Evolutionary conservation across 2,888 invertebrate genomes (phyloP).

Genomic region (Heliconius ismenius): DNA sequence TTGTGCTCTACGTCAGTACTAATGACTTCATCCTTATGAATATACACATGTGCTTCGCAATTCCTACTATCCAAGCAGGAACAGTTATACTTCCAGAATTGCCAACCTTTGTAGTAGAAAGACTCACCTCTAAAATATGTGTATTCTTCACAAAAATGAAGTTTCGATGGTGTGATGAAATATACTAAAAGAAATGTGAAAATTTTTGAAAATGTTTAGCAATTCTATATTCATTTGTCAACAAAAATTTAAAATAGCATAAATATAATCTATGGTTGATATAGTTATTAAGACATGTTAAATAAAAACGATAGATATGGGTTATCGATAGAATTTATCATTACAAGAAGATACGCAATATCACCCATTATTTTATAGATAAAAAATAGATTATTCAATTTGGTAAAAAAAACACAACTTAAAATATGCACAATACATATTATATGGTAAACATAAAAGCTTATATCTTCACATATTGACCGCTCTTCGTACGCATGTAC

Average conservation of each 20-base stretch:
- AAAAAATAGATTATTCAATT: background rate
- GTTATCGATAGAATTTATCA: background rate
- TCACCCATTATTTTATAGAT: background rate
- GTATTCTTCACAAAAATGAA: conserved; percentile 48
- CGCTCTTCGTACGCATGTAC: conserved; percentile 36
- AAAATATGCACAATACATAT: background rate
- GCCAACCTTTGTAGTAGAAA: conserved; percentile 42
- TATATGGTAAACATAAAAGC: background rate
- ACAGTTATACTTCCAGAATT: conserved; percentile 48
- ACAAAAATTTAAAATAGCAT: too few species aligned
- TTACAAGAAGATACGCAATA: background rate
- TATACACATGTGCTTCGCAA: conserved; percentile 50
- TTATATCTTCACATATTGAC: conserved; percentile 38
- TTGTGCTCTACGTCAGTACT: conserved; percentile 46
- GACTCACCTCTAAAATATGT: conserved; percentile 46
- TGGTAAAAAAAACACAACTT: background rate
- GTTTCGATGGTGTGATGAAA: conserved; percentile 41
- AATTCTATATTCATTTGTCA: background rate
- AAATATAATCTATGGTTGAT: too few species aligned
- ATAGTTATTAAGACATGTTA: too few species aligned
- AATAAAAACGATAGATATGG: background rate
- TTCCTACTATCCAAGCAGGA: conserved; percentile 46
- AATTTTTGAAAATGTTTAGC: background rate
- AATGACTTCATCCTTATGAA: conserved; percentile 46
- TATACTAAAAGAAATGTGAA: conserved; percentile 24